Conservation (phyloP, 2,113 vertebrate genomes). For the Strix uralensis region DNA sequence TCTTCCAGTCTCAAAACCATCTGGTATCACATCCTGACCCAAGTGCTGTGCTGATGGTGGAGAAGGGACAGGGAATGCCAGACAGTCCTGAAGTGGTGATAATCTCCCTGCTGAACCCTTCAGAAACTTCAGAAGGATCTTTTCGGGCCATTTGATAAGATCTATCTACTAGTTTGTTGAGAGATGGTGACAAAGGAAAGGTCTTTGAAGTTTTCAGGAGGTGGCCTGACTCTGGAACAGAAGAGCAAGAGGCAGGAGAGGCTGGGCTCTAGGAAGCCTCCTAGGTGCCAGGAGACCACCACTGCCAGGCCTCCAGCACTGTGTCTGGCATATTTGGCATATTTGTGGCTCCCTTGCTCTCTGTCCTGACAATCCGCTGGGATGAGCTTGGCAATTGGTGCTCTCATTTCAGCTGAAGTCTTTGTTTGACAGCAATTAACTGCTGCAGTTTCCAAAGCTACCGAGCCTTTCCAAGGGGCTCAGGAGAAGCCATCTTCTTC, state of each 20-base stretch:
- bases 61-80: background rate
- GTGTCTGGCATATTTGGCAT: rapidly evolving
- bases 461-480: background rate
- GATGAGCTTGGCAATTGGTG: background rate
- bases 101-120: background rate
- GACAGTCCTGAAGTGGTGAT: background rate
- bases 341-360: background rate
- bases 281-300: background rate
- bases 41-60: background rate
- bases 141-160: background rate
- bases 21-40: rapidly evolving
- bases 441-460: background rate
- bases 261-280: background rate
- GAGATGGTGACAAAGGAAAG: background rate
- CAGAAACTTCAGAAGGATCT: background rate
- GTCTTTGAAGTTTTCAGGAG: background rate
- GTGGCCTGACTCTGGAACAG: background rate
- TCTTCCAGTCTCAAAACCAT: background rate
- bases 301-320: background rate
- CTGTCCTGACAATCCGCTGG: background rate
- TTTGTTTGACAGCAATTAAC: background rate
- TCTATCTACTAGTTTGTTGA: background rate
- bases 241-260: background rate
- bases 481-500: background rate
- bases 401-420: background rate